phyloP scores from a whole-genome alignment of 2,888 invertebrate species.

The Acanthosepion lycidas region DNA sequence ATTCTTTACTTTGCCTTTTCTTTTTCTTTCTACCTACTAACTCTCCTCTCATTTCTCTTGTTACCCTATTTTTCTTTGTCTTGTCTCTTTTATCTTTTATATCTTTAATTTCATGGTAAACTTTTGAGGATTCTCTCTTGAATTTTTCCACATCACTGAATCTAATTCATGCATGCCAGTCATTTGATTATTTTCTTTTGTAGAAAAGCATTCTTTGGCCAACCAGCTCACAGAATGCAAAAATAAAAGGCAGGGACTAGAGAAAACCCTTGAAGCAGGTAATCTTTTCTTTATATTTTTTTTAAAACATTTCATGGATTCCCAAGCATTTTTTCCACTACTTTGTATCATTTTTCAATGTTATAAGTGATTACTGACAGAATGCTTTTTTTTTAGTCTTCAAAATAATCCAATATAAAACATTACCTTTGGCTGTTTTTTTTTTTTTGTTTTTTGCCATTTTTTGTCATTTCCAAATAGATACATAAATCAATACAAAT shows the following conservation, averaged over 20 bases:
- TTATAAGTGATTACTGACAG: background rate
- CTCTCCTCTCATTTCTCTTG: background rate
- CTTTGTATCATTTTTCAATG: background rate
- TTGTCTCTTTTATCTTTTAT: background rate
- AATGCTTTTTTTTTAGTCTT: too few relatives aligned
- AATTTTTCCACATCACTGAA: constrained; percentile 9
- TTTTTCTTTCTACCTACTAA: too few relatives aligned
- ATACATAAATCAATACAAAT: too few relatives aligned
- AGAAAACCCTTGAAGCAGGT: constrained; percentile 12
- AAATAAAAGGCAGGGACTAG: background rate
- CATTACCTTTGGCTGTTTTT: too few relatives aligned
- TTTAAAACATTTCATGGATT: background rate
- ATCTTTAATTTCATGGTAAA: background rate
- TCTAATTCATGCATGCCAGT: background rate
- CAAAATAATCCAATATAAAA: too few relatives aligned
- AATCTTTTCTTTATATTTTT: background rate
- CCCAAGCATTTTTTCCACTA: background rate
- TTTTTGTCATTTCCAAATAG: too few relatives aligned
- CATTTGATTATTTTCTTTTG: background rate
- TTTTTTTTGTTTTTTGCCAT: too few relatives aligned
- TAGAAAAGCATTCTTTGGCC: background rate
- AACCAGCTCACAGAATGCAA: background rate
- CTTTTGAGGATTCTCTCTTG: background rate
- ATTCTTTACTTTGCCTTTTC: too few relatives aligned
- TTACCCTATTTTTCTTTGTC: background rate